Conservation (phyloP, 2,888 invertebrate genomes). For the Opisthograptis luteolata region DNA sequence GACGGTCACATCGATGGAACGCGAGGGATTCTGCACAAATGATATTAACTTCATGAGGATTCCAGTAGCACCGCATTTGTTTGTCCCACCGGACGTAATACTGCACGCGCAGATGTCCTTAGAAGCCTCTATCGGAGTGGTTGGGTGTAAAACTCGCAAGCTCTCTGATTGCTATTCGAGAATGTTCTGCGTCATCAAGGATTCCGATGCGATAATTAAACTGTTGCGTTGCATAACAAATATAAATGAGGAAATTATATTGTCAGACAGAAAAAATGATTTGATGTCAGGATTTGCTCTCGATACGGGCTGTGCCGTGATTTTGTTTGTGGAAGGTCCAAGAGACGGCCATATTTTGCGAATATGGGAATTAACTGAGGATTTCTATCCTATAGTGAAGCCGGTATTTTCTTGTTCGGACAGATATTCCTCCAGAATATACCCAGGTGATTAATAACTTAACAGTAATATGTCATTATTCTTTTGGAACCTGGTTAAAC, state of each 20-base stretch:
- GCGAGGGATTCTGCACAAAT: slow-evolving; percentile 66
- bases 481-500: neutral
- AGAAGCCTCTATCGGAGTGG: slow-evolving; percentile 65
- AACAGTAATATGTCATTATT: neutral
- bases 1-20: slow-evolving; percentile 37
- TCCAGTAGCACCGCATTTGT: slow-evolving; percentile 43
- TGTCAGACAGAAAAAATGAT: slow-evolving; percentile 37
- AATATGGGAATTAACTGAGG: slow-evolving; percentile 64
- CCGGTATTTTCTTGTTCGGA: slow-evolving; percentile 62
- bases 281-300: slow-evolving; percentile 68
- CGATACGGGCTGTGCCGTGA: slow-evolving; percentile 59
- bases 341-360: slow-evolving; percentile 61
- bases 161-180: slow-evolving; percentile 54
- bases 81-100: slow-evolving; percentile 55
- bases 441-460: slow-evolving; percentile 53
- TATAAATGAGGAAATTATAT: slow-evolving; percentile 52
- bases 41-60: slow-evolving; percentile 63
- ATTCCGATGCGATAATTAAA: slow-evolving; percentile 44
- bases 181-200: slow-evolving; percentile 55
- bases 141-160: slow-evolving; percentile 62
- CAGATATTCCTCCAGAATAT: slow-evolving; percentile 59
- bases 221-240: slow-evolving; percentile 52
- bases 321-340: slow-evolving; percentile 68
- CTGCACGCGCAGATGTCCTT: slow-evolving; percentile 70
- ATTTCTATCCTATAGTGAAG: slow-evolving; percentile 55